These are phyloP conservation scores for Danionella dracula DNA, from an alignment of 2,797 vertebrate genomes.

Conservation along the genomic window DNA sequence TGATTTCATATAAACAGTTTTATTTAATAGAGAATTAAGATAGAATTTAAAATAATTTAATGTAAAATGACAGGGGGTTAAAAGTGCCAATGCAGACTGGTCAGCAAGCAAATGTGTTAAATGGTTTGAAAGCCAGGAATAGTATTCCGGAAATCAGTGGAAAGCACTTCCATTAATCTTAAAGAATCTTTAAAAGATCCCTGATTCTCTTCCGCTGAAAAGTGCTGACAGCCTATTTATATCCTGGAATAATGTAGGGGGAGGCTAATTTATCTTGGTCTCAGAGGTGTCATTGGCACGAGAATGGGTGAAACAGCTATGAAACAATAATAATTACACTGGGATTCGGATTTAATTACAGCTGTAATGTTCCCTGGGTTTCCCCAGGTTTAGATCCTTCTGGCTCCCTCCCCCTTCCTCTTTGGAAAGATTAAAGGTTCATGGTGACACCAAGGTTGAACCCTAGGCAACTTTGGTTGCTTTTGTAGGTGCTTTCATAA, in stretches of 20 bases:
- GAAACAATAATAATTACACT: constrained; percentile 61
- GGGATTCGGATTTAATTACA: constrained; percentile 54
- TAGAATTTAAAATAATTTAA: too few relatives aligned
- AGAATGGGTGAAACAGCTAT: constrained; percentile 50
- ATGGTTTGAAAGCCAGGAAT: constrained; percentile 59
- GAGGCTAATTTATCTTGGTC: constrained; percentile 70
- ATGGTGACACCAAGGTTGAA: constrained; percentile 18
- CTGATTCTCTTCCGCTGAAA: constrained; percentile 57
- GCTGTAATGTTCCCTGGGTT: constrained; percentile 47
- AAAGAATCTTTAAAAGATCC: constrained; percentile 74
- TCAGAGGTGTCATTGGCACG: constrained; percentile 63
- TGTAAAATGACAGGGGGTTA: too few relatives aligned
- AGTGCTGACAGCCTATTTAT: constrained; percentile 68
- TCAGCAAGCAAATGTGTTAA: constrained; percentile 52
- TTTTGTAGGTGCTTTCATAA: too few relatives aligned
- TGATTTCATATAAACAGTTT: too few relatives aligned
- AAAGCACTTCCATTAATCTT: constrained; percentile 71
- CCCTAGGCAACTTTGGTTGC: not conserved
- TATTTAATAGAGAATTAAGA: too few relatives aligned
- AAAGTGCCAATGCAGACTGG: not conserved
- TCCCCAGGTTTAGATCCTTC: constrained; percentile 49
- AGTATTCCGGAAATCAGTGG: constrained; percentile 60
- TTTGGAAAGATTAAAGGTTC: constrained; percentile 23
- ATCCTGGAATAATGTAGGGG: constrained; percentile 67
- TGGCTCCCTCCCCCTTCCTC: constrained; percentile 23